Base-by-base conservation (phyloP, 1,140 invertebrate species). In the Grapholita molesta region DNA sequence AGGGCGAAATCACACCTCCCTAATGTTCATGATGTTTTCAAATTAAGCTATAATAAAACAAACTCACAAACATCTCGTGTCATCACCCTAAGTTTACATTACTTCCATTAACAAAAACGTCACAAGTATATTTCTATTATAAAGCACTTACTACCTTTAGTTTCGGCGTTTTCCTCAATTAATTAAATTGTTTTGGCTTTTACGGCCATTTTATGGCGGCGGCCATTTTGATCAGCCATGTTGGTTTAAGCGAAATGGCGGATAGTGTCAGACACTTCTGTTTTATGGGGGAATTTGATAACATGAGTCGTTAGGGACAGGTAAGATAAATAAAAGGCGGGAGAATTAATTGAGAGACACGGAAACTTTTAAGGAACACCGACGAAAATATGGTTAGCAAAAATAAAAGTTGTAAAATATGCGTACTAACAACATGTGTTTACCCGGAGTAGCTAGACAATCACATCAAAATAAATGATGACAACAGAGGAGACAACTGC, bases 171-270 rank as follows among this genome's bases (percentile, higher is more conserved):
- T 48, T 48, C 42, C 15, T 48, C 42, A 48, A 48, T 48, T 48
- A 48, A 48, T 48, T 48, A 48, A 48, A 48, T 48, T 48, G 42
- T 48, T 48, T 48, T 48, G 18, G 42, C 42, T 48, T 42, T 48
- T 48, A 48, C 42, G 18, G 42, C 15, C 42, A 48, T 48, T 48
- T 48, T 48, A 48, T 48, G 42, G 42, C 3, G n/a, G 1, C 42
- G 42, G 42, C 42, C 42, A 48, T 48, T 48, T 48, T 48, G 42
- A 48, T 48, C 18, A 9, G 42, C 15, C 35, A n/a, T 38, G 42
- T 48, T 21, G 28, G 28, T 30, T 30, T 30, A 30, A 4, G 3
- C 28, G n/a, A 21, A 48, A 48, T 21, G 42, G 42, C 42, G 42
- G 42, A 48, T 48, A 48, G 42, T 48, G 42, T 48, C 18, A 30